Base-by-base conservation (phyloP, 2,888 invertebrate species). In the Drosophila subquinaria region DNA sequence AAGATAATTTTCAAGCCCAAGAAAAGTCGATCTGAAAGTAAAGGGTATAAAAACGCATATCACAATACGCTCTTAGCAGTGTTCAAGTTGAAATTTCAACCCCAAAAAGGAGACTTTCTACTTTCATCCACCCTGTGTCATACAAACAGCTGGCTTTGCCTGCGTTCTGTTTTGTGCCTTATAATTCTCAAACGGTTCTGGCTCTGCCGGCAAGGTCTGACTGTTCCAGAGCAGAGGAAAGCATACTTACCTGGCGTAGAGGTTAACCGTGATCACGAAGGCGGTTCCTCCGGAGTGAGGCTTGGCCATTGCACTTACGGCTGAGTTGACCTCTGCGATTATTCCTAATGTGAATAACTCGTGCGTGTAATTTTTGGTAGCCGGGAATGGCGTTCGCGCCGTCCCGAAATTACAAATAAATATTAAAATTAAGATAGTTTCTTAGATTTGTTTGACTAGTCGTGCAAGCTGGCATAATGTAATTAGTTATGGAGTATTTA, bases 201-300 rank as follows among this genome's bases (percentile, higher is more conserved):
- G 33, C 50, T 0, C 2, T 0, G 3, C 0, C 0, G n/a, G n/a
- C 9, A 15, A 47, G 47, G 1, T 13, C 13, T 59, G 40, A 0
- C 4, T 36, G 10, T 35, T 61, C 30, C 48, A 20, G 72, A 73
- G 78, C 66, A 0, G 47, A n/a, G 47, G 0, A 70, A 79, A 76
- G 70, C 79, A 79, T 79, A 79, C 84, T 85, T 85, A 85, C 84
- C 84, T 88, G 88, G 84, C 84, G 88, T 85, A 88, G 85, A 82
- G 82, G 88, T 85, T 82, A 88, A 86, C 86, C 86, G 82, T 86
- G 86, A 86, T 86, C 86, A 89, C 71, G 74, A 86, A 86, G 86
- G 86, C 87, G 86, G 86, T 86, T 86, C 86, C 87, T 80, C 78
- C 87, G 86, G 86, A 86, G 88, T 45, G 88, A 85, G 88, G 55